Evolutionary conservation across 2,113 vertebrate genomes (phyloP).

Genomic region (Bubo blakistoni): DNA sequence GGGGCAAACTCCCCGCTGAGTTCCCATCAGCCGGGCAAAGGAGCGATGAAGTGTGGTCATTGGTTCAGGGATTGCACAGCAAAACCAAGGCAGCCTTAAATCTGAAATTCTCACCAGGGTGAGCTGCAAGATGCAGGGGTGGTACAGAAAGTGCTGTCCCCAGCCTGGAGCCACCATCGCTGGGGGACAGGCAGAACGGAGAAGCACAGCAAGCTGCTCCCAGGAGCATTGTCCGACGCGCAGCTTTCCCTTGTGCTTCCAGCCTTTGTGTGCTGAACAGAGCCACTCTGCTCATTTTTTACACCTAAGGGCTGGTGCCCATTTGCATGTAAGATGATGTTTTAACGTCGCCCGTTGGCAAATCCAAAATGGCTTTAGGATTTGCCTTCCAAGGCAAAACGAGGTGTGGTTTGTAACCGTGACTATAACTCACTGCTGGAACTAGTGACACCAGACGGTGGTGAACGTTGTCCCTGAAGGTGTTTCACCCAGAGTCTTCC

Average conservation of each 20-base stretch:
- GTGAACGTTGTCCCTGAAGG: neutral
- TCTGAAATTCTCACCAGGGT: neutral
- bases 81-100: neutral
- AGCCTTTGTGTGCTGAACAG: no score
- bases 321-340: neutral
- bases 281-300: neutral
- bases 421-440: neutral
- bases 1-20: fast-evolving
- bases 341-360: neutral
- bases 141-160: neutral
- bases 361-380: neutral
- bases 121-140: neutral
- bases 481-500: neutral
- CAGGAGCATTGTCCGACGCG: neutral
- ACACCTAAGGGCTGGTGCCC: no score
- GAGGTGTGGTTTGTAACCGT: neutral
- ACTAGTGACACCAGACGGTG: neutral
- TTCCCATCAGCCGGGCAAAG: neutral
- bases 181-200: neutral
- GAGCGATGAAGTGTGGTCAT: neutral
- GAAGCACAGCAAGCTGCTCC: neutral
- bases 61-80: neutral
- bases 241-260: neutral
- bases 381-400: neutral
- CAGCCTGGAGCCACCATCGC: neutral